Conservation (phyloP, 2,113 vertebrate species). For the Trichechus manatus region DNA sequence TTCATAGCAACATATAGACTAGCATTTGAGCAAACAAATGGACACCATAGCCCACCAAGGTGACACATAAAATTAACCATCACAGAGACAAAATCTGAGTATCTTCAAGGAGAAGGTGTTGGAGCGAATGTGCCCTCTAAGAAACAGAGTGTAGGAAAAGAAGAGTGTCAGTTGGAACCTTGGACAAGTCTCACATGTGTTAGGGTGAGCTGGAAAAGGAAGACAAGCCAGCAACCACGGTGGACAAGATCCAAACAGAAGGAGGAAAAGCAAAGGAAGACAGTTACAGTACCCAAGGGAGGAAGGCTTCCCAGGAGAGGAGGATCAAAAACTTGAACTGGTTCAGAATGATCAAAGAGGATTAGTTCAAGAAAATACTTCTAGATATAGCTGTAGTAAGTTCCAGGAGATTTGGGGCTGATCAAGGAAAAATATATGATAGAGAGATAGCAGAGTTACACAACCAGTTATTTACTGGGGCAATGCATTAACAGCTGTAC, state of each 20-base stretch:
- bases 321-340: neutral
- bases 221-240: fast-evolving
- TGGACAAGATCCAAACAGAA: neutral
- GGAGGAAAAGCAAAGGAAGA: neutral
- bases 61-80: too few relatives aligned
- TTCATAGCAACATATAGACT: too few relatives aligned
- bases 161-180: neutral
- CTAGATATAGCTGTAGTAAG: neutral
- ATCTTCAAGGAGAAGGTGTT: neutral
- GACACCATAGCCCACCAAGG: too few relatives aligned
- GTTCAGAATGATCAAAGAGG: neutral
- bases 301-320: neutral
- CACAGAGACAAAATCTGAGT: neutral
- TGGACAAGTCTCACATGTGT: neutral
- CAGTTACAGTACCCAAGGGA: neutral
- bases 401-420: too few relatives aligned
- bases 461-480: too few relatives aligned
- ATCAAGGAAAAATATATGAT: too few relatives aligned
- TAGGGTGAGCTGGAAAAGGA: neutral
- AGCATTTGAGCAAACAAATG: too few relatives aligned
- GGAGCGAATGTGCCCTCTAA: neutral
- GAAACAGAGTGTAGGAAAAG: neutral
- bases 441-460: too few relatives aligned
- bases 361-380: neutral
- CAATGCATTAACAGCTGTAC: too few relatives aligned